A percentile compares a stretch with the other conserved stretches of the same genome.
These are phyloP conservation scores for Leptoclinus maculatus DNA, from an alignment of 2,797 vertebrate species.

Conservation along the genomic window DNA sequence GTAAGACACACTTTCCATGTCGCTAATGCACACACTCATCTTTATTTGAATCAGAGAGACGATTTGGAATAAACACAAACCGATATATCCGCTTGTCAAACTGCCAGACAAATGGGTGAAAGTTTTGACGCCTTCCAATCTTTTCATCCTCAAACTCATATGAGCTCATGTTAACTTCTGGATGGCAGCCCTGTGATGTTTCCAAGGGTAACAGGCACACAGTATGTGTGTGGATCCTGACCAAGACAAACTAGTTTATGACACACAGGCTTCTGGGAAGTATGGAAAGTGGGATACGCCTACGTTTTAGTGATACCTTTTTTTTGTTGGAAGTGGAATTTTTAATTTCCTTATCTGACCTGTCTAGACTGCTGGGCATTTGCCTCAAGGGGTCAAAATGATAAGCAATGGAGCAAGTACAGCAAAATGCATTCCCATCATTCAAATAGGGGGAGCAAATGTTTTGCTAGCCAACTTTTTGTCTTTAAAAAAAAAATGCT, in stretches of 20 bases:
- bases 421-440: background rate
- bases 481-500: background rate
- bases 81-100: background rate
- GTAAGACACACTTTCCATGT: slow-evolving; percentile 39
- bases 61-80: slow-evolving; percentile 15
- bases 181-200: slow-evolving; percentile 21
- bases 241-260: slow-evolving; percentile 19
- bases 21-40: background rate
- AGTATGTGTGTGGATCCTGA: background rate
- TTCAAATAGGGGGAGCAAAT: background rate
- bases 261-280: slow-evolving; percentile 48
- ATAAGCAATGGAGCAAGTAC: background rate
- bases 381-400: slow-evolving; percentile 18
- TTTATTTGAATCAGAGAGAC: background rate
- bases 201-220: slow-evolving; percentile 8
- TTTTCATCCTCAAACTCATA: background rate
- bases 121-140: background rate
- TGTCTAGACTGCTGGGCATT: slow-evolving; percentile 51
- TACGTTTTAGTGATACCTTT: background rate
- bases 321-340: slow-evolving; percentile 23
- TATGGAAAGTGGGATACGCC: slow-evolving; percentile 14
- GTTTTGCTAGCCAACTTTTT: background rate
- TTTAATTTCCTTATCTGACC: slow-evolving; percentile 55
- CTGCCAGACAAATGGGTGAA: background rate
- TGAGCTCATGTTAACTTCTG: slow-evolving; percentile 15